Evolutionary conservation across 2,113 vertebrate genomes (phyloP).

Genomic region (Trinectes maculatus): DNA sequence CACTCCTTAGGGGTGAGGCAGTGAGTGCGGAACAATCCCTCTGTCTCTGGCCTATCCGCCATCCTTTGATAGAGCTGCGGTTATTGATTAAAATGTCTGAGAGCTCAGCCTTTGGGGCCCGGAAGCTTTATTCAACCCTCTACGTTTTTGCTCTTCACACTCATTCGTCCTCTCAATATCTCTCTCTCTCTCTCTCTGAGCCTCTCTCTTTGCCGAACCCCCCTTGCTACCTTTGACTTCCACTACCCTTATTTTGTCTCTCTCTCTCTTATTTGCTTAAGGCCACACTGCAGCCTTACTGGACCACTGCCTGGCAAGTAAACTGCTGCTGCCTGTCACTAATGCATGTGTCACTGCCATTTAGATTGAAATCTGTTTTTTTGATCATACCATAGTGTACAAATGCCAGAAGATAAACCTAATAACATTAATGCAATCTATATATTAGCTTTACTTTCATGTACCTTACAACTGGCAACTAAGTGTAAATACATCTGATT

Average conservation of each 20-base stretch:
- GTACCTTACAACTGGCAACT: not conserved
- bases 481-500: not conserved
- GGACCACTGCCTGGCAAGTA: constrained; percentile 26
- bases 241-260: constrained; percentile 33
- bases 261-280: constrained; percentile 43
- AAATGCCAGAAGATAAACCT: too few relatives aligned
- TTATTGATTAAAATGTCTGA: constrained; percentile 83
- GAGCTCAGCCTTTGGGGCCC: constrained; percentile 74
- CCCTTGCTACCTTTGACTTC: constrained; percentile 44
- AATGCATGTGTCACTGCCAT: not conserved
- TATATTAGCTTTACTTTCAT: not conserved
- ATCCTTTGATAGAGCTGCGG: constrained; percentile 77
- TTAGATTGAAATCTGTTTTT: not conserved
- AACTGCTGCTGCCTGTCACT: constrained; percentile 21
- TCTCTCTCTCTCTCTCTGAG: constrained; percentile 44
- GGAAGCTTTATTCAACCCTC: constrained; percentile 76
- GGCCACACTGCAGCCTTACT: constrained; percentile 32
- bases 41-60: constrained; percentile 76
- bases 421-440: too few relatives aligned
- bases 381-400: too few relatives aligned
- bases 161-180: constrained; percentile 64
- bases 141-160: constrained; percentile 68
- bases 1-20: constrained; percentile 70
- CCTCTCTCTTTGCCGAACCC: constrained; percentile 50
- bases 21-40: constrained; percentile 75